These are phyloP conservation scores for Macquaria ambigua DNA, from an alignment of 2,113 vertebrate species.

Conservation along the genomic window DNA sequence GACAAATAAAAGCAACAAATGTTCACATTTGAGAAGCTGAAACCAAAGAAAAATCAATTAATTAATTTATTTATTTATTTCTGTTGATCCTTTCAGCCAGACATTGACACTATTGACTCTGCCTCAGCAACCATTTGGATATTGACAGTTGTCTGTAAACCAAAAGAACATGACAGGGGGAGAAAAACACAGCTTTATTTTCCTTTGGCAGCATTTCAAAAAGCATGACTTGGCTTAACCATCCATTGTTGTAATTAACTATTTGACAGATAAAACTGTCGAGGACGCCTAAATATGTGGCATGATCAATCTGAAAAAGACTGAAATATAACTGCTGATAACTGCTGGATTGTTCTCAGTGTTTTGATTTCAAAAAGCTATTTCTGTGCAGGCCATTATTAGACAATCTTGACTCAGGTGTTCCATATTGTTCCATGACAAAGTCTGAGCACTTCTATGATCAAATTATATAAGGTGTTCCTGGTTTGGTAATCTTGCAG, in stretches of 20 bases:
- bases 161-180: background rate
- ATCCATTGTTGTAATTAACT: slow-evolving; percentile 3
- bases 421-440: background rate
- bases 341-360: background rate
- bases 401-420: slow-evolving; percentile 5
- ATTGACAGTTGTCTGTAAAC: background rate
- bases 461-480: background rate
- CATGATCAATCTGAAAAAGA: background rate
- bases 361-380: slow-evolving; percentile 8
- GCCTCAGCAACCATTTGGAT: background rate
- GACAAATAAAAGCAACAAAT: background rate
- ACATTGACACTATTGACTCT: background rate
- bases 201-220: background rate
- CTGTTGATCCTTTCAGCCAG: background rate
- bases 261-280: slow-evolving; percentile 2
- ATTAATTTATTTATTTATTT: background rate
- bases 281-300: background rate
- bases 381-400: slow-evolving; percentile 14
- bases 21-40: background rate
- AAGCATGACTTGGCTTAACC: background rate
- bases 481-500: background rate
- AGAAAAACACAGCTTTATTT: background rate
- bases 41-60: background rate
- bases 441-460: background rate
- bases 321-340: background rate